Conservation (phyloP, 2,888 invertebrate species). For the Dryomyza anilis region DNA sequence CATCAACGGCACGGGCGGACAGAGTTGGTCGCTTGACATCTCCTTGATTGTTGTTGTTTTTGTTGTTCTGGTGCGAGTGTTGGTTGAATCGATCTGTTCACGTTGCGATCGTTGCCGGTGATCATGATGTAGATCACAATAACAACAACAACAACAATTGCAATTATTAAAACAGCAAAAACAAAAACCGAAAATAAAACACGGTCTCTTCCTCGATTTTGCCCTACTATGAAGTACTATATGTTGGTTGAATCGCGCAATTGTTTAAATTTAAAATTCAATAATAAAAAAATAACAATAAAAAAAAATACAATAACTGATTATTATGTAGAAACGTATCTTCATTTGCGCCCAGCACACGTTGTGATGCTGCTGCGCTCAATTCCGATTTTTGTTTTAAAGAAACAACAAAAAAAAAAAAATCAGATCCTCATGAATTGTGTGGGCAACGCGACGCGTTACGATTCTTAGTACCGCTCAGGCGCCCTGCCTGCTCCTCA, state of each 20-base stretch:
- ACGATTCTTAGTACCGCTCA: background rate
- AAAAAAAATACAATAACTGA: background rate
- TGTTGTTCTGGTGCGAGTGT: background rate
- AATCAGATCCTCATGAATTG: background rate
- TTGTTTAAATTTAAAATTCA: conserved; percentile 3
- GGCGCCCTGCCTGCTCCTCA: background rate
- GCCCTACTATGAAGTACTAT: conserved; percentile 1
- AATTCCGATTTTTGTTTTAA: no score
- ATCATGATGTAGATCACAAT: conserved; percentile 13
- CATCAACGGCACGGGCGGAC: conserved; percentile 36
- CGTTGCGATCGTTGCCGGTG: conserved; percentile 9
- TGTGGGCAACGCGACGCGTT: conserved; percentile 16
- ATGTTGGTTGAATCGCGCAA: background rate
- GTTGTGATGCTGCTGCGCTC: conserved; percentile 5
- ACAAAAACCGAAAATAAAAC: background rate
- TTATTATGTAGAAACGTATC: conserved; percentile 7
- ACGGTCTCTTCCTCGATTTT: conserved; percentile 11
- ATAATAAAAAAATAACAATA: background rate
- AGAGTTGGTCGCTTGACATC: conserved; percentile 29
- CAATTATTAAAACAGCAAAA: background rate
- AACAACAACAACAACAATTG: background rate
- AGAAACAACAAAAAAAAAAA: no score
- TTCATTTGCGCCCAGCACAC: conserved; percentile 2
- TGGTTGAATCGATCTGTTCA: background rate
- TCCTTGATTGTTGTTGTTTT: conserved; percentile 13